These are phyloP conservation scores for Tetragonula clypearis DNA, from an alignment of 1,140 invertebrate genomes.

Conservation along the genomic window DNA sequence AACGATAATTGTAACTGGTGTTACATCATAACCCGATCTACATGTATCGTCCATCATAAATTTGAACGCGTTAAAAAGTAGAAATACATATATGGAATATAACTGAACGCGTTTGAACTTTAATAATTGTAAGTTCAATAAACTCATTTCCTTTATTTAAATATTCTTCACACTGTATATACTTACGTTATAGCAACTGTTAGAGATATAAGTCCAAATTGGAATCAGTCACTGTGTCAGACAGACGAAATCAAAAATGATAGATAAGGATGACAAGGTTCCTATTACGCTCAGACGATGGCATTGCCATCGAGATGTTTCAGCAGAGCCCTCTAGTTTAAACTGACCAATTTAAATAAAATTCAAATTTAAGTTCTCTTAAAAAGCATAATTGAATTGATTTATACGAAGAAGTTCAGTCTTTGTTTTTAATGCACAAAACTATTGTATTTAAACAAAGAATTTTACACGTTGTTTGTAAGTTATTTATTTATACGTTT, in stretches of 20 bases:
- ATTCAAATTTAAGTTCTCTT: too few species aligned
- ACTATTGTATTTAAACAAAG: background rate
- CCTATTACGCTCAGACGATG: background rate
- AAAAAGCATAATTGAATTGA: background rate
- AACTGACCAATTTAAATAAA: background rate
- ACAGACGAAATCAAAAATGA: background rate
- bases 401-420: background rate
- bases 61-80: background rate
- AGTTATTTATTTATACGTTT: background rate
- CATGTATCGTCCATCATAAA: slow-evolving; percentile 48
- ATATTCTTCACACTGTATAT: background rate
- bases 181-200: slow-evolving; percentile 20
- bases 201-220: background rate
- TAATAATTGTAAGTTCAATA: background rate
- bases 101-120: background rate
- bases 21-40: slow-evolving; percentile 73
- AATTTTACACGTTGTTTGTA: background rate
- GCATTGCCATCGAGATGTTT: background rate
- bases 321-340: background rate
- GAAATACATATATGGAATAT: background rate
- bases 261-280: background rate
- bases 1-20: slow-evolving; percentile 52
- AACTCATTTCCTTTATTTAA: slow-evolving; percentile 21
- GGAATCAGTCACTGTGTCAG: background rate
- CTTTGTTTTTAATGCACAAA: background rate